Percentiles rank a stretch among this genome's conserved stretches.
phyloP scores from a whole-genome alignment of 2,113 vertebrate genomes.

The Helogale parvula region DNA sequence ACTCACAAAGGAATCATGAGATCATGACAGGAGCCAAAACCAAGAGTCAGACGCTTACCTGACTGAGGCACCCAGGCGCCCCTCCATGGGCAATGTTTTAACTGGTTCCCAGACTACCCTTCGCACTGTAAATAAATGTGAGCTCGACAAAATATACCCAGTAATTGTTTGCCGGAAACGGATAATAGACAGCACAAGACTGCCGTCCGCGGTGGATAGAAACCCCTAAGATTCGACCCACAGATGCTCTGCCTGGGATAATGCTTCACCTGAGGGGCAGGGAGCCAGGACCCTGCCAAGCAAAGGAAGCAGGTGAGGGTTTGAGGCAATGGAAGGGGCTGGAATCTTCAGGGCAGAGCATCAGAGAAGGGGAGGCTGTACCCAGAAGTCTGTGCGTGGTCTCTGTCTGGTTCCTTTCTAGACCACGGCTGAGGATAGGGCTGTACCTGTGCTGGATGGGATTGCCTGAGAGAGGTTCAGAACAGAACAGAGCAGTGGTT shows the following conservation, averaged over 20 bases:
- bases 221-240: not conserved
- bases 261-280: rapidly evolving
- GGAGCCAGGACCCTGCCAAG: not conserved
- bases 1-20: no score
- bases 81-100: not conserved
- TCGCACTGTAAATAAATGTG: rapidly evolving
- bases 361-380: no score
- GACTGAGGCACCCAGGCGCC: no score
- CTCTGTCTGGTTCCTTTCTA: not conserved
- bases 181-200: not conserved
- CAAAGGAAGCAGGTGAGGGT: not conserved
- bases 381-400: not conserved
- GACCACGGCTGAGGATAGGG: not conserved
- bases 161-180: not conserved
- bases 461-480: not conserved
- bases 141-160: no score
- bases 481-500: not conserved
- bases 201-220: not conserved
- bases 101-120: no score
- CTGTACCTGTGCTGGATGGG: not conserved
- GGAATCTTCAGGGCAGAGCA: not conserved
- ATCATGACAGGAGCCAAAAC: no score
- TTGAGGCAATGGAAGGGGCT: not conserved
- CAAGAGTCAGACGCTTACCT: no score
- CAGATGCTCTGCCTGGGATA: not conserved